Evolutionary conservation across 2,888 invertebrate species (phyloP).

Genomic region (Chrysolina haemoptera): DNA sequence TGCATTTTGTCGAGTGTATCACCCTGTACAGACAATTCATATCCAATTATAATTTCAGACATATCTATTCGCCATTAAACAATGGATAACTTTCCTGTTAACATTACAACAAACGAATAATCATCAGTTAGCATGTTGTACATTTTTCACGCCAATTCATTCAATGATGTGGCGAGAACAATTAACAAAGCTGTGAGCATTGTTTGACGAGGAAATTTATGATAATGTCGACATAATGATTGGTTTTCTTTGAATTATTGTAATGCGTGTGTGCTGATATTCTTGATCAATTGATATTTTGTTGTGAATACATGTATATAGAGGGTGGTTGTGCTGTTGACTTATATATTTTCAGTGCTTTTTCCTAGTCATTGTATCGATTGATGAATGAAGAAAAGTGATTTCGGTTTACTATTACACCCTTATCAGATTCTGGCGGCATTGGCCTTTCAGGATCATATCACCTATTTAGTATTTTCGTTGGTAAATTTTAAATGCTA

Average conservation of each 20-base stretch:
- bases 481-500: no score
- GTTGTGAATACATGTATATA: not conserved
- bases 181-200: slow-evolving; percentile 17
- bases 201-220: slow-evolving; percentile 22
- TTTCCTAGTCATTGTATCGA: no score
- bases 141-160: slow-evolving; percentile 9
- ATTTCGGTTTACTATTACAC: no score
- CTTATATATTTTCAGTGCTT: no score
- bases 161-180: not conserved
- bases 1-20: not conserved
- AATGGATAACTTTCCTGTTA: slow-evolving; percentile 26
- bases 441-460: no score
- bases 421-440: no score
- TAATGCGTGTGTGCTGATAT: slow-evolving; percentile 12
- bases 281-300: not conserved
- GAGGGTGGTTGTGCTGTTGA: not conserved
- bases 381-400: no score
- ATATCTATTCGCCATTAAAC: slow-evolving; percentile 22
- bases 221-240: slow-evolving; percentile 16
- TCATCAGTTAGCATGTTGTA: slow-evolving; percentile 1
- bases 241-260: slow-evolving; percentile 20
- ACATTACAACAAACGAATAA: slow-evolving; percentile 15
- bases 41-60: not conserved
- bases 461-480: no score
- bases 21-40: not conserved